Evolutionary conservation across 2,797 vertebrate genomes (phyloP).

Genomic region (Sciurus vulgaris): DNA sequence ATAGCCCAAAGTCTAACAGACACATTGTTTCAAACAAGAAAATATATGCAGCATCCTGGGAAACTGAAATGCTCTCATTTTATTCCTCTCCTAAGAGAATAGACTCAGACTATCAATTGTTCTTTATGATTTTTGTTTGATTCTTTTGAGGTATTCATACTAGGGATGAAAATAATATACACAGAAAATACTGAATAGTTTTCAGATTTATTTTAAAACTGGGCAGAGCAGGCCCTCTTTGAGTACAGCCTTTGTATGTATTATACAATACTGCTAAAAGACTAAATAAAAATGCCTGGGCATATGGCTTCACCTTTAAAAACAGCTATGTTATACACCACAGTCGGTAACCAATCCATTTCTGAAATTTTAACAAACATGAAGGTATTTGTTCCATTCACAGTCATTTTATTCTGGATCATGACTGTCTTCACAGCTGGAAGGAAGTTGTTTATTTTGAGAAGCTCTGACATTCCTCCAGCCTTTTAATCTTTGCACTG

Average conservation of each 20-base stretch:
- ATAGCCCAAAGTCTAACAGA: neutral
- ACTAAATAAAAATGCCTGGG: neutral
- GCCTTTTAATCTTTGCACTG: conserved; percentile 66
- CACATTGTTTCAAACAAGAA: neutral
- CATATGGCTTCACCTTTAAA: neutral
- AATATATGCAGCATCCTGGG: neutral
- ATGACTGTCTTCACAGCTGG: conserved; percentile 42
- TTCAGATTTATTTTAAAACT: conserved; percentile 56
- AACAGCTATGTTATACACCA: neutral
- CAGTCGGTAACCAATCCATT: neutral
- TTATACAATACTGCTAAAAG: neutral
- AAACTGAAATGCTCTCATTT: neutral
- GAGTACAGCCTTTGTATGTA: neutral
- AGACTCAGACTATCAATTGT: neutral
- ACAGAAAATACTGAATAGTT: neutral
- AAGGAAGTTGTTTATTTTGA: conserved; percentile 64
- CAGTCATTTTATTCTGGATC: neutral
- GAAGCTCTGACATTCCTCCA: neutral
- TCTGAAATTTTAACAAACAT: conserved; percentile 41
- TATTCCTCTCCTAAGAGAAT: neutral
- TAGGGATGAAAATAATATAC: neutral
- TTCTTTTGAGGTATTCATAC: conserved; percentile 15
- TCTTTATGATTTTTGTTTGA: conserved; percentile 18
- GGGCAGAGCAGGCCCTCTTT: neutral
- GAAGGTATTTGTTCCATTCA: neutral